These are phyloP conservation scores for Corydoras sp. DNA, from an alignment of 2,113 vertebrate species.

Conservation along the genomic window DNA sequence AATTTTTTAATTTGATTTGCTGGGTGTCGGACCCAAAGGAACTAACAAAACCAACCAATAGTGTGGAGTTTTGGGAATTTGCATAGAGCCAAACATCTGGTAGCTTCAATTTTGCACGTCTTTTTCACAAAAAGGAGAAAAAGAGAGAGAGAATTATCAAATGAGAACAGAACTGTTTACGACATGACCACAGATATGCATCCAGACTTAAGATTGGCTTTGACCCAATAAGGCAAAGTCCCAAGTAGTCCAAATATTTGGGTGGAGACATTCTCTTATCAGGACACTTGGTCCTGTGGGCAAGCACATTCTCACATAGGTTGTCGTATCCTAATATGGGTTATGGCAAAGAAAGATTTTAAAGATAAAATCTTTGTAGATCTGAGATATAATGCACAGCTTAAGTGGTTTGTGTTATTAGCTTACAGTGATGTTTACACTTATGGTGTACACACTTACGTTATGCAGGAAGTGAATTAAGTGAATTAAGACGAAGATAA, in stretches of 20 bases:
- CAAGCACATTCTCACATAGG: slow-evolving; percentile 5
- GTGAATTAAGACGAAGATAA: background rate
- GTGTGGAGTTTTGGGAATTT: no score
- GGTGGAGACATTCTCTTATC: slow-evolving; percentile 36
- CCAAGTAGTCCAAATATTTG: slow-evolving; percentile 1
- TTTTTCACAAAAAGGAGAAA: no score
- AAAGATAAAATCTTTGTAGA: background rate
- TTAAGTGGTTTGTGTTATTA: background rate
- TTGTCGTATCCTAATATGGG: background rate
- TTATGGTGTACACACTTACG: background rate
- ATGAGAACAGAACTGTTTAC: background rate
- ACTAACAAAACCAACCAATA: no score
- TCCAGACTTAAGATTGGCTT: background rate
- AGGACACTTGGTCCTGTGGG: slow-evolving; percentile 1
- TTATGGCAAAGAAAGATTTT: background rate
- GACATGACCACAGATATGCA: slow-evolving; percentile 9
- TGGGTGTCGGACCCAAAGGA: no score
- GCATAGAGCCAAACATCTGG: no score
- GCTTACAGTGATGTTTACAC: background rate
- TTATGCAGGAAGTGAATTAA: background rate
- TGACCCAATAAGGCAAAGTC: slow-evolving; percentile 4
- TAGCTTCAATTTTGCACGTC: no score
- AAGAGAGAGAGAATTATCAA: background rate
- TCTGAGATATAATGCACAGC: background rate
- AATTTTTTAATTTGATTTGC: no score